phyloP scores from a whole-genome alignment of 2,797 vertebrate genomes.

The Vipera latastei region DNA sequence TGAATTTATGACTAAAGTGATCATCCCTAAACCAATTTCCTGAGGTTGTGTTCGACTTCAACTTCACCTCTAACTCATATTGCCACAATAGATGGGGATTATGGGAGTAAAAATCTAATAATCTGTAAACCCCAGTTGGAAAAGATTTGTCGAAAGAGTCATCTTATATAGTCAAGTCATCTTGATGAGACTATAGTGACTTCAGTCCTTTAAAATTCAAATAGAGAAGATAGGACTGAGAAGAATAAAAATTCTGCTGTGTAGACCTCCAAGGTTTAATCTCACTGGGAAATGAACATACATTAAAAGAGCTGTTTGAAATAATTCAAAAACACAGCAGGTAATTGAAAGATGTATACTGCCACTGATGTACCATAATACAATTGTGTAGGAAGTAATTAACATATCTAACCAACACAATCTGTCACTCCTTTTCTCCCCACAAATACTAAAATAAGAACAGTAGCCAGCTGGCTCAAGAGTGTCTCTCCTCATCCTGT shows the following conservation, averaged over 20 bases:
- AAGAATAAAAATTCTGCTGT: neutral
- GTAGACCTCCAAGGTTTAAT: neutral
- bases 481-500: neutral
- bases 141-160: neutral
- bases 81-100: neutral
- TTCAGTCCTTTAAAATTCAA: neutral
- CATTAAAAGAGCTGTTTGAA: neutral
- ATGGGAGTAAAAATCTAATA: neutral
- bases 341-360: slow-evolving; percentile 14
- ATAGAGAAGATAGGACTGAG: neutral
- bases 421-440: slow-evolving; percentile 19
- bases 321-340: neutral
- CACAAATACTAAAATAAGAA: neutral
- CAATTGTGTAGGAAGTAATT: slow-evolving; percentile 11
- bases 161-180: neutral
- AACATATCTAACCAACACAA: neutral
- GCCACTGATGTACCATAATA: neutral
- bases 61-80: neutral
- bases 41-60: neutral
- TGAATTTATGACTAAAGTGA: neutral
- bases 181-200: neutral
- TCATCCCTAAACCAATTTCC: neutral
- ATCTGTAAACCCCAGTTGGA: neutral
- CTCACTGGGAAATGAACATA: neutral
- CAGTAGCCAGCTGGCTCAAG: neutral